phyloP scores from a whole-genome alignment of 2,113 vertebrate genomes.

The Ceyx melanurus region DNA sequence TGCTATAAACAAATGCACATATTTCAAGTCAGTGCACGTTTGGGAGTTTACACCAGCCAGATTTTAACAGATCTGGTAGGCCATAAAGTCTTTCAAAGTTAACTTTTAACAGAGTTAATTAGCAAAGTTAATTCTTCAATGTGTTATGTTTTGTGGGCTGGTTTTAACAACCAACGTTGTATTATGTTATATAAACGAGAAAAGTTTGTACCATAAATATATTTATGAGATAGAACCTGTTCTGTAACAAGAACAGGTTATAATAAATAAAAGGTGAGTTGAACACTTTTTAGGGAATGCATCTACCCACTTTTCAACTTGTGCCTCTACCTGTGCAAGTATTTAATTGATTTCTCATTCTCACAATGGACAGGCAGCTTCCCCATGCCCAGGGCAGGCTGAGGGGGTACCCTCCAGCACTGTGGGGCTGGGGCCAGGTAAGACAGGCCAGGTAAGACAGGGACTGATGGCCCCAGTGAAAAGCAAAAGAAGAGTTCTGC shows the following conservation, averaged over 20 bases:
- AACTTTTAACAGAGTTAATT: neutral
- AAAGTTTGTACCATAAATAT: no score
- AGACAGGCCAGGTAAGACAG: neutral
- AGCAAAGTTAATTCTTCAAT: neutral
- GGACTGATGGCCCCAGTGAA: neutral
- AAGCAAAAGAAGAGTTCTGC: neutral
- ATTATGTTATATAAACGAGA: neutral
- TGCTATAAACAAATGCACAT: neutral
- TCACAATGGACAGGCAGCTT: neutral
- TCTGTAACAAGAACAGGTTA: neutral
- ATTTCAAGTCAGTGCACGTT: neutral
- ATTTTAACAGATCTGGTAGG: neutral
- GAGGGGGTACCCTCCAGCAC: neutral
- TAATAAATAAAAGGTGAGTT: neutral
- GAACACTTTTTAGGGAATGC: neutral
- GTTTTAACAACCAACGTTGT: neutral
- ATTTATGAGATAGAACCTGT: no score
- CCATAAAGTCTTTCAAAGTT: neutral
- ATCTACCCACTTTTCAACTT: neutral
- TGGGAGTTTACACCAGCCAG: neutral
- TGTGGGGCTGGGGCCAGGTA: neutral
- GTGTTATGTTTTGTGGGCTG: neutral
- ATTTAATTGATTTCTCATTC: neutral
- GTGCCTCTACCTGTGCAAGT: neutral
- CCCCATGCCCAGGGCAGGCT: no score